phyloP scores from a whole-genome alignment of 2,113 vertebrate species.

The Chinchilla lanigera region DNA sequence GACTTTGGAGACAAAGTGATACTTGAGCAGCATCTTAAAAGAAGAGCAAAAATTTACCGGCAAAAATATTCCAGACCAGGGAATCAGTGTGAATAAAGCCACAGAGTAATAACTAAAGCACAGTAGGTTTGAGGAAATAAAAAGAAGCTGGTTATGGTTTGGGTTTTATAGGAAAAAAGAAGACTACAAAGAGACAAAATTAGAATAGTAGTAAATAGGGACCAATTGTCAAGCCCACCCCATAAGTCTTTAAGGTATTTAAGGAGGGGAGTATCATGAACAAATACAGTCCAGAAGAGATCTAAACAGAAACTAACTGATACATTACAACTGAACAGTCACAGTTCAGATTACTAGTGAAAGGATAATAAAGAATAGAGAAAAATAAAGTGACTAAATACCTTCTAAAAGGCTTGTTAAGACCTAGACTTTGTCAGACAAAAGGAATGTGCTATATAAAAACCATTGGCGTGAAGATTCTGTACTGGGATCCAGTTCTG shows the following conservation, averaged over 20 bases:
- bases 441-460: conserved; percentile 11
- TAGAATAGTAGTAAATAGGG: background rate
- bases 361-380: background rate
- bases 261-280: conserved; percentile 15
- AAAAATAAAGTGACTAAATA: conserved; percentile 3
- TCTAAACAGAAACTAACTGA: conserved; percentile 48
- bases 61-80: background rate
- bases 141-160: background rate
- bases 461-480: background rate
- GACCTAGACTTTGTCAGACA: conserved; percentile 28
- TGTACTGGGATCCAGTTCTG: conserved; percentile 11
- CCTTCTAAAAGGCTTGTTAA: background rate
- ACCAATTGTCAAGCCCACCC: conserved; percentile 2
- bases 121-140: background rate
- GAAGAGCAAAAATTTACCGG: background rate
- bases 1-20: background rate
- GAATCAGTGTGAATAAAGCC: background rate
- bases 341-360: conserved; percentile 22
- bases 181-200: background rate
- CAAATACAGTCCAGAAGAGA: conserved; percentile 10
- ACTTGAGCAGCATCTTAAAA: background rate
- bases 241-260: conserved; percentile 27
- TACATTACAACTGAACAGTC: background rate
- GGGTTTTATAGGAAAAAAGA: background rate
- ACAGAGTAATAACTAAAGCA: background rate